A percentile compares a stretch with the other conserved stretches of the same genome.
These are phyloP conservation scores for Falcaria lacertinaria DNA, from an alignment of 2,888 invertebrate genomes.

Conservation along the genomic window DNA sequence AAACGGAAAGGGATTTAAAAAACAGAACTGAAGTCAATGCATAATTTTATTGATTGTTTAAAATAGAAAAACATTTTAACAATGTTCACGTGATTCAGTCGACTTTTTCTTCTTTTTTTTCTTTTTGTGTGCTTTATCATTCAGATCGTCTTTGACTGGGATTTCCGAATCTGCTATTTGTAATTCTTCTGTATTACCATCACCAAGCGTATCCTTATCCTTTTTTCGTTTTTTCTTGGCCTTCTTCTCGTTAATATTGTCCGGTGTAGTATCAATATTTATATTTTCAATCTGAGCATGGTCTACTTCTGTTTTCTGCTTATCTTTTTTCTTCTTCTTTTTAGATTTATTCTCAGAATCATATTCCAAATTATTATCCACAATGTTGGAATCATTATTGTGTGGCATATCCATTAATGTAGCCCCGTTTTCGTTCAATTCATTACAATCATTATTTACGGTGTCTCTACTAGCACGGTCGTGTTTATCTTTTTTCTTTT, in stretches of 20 bases:
- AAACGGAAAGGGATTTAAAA: too few species aligned
- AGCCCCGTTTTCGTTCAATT: conserved; percentile 12
- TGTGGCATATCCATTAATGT: conserved; percentile 9
- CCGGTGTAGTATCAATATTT: background rate
- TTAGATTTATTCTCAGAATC: conserved; percentile 6
- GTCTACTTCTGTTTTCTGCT: background rate
- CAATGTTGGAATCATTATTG: conserved; percentile 1
- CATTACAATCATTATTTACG: conserved; percentile 4
- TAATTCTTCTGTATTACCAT: too few species aligned
- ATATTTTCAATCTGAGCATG: background rate
- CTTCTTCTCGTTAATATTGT: background rate
- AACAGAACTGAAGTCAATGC: too few species aligned
- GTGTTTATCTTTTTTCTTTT: conserved; percentile 23
- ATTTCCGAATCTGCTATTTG: background rate
- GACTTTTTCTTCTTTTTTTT: conserved; percentile 10
- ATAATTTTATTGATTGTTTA: background rate
- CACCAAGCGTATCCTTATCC: background rate
- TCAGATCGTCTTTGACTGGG: background rate
- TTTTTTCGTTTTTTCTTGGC: conserved; percentile 3
- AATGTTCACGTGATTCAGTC: background rate
- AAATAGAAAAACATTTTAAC: background rate
- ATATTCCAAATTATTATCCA: background rate
- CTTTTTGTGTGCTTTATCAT: background rate
- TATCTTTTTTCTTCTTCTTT: conserved; percentile 26
- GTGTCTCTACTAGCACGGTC: conserved; percentile 2